phyloP scores from a whole-genome alignment of 2,888 invertebrate species.

The Ectemnius cavifrons region DNA sequence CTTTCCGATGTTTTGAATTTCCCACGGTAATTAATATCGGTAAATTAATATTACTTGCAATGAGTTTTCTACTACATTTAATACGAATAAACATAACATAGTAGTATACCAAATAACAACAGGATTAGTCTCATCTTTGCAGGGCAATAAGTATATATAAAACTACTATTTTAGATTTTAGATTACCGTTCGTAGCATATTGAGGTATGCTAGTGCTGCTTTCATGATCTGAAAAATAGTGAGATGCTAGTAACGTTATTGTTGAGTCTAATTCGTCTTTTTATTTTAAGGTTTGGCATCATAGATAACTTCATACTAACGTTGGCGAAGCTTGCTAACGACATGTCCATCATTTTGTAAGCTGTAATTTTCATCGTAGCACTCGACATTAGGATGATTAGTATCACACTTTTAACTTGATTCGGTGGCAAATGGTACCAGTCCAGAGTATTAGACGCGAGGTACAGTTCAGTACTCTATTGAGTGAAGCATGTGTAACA shows the following conservation, averaged over 20 bases:
- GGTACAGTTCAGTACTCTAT: conserved; percentile 36
- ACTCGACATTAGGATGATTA: conserved; percentile 58
- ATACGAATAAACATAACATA: too few relatives aligned
- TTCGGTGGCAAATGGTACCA: conserved; percentile 51
- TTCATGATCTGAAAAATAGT: conserved; percentile 22
- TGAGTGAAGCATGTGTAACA: background rate
- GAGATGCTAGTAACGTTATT: background rate
- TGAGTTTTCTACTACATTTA: too few relatives aligned
- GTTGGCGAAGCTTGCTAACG: conserved; percentile 57
- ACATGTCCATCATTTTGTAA: conserved; percentile 61
- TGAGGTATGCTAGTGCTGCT: conserved; percentile 44
- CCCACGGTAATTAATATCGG: too few relatives aligned
- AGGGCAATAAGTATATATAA: background rate
- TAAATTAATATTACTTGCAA: too few relatives aligned
- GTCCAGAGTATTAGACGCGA: conserved; percentile 41
- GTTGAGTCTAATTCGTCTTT: too few relatives aligned
- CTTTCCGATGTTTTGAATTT: too few relatives aligned
- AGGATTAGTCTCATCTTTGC: too few relatives aligned
- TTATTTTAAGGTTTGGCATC: too few relatives aligned
- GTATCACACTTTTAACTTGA: conserved; percentile 47
- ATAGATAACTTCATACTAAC: conserved; percentile 47
- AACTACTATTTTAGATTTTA: background rate
- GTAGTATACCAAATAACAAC: too few relatives aligned
- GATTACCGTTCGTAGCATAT: conserved; percentile 35
- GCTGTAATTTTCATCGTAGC: conserved; percentile 56